Evolutionary conservation across 2,888 invertebrate species (phyloP).

Genomic region (Blastobasis adustella): DNA sequence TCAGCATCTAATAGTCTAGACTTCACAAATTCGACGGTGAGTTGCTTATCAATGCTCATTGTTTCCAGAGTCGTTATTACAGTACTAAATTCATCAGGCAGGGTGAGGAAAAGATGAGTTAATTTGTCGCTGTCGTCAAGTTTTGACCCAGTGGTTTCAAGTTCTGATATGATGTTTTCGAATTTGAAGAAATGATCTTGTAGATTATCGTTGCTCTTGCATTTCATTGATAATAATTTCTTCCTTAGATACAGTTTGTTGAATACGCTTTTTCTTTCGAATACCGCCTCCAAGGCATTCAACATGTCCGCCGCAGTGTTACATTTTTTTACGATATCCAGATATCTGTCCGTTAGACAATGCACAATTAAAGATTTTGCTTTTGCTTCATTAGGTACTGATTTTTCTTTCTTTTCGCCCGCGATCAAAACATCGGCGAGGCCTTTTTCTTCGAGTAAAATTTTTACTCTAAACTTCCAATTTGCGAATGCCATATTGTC

Average conservation of each 20-base stretch:
- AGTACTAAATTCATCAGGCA: background rate
- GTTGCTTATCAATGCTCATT: slow-evolving; percentile 1
- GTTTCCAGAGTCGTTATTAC: slow-evolving; percentile 1
- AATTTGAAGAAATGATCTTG: slow-evolving; percentile 1
- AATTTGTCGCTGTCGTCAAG: slow-evolving; percentile 2
- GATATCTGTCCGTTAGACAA: background rate
- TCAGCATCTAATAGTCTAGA: slow-evolving; percentile 1
- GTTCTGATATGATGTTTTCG: background rate
- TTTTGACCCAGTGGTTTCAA: background rate
- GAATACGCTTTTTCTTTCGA: slow-evolving; percentile 1
- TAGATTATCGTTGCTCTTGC: background rate
- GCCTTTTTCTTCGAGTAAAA: slow-evolving; percentile 2
- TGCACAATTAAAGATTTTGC: slow-evolving; percentile 1
- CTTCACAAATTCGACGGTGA: slow-evolving; percentile 2
- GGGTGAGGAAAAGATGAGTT: background rate
- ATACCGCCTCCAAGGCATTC: background rate
- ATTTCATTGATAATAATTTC: background rate
- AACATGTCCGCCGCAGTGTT: background rate
- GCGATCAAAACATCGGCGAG: background rate
- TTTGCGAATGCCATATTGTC: background rate
- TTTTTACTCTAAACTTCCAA: slow-evolving; percentile 1
- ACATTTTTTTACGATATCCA: slow-evolving; percentile 2
- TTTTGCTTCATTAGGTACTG: background rate
- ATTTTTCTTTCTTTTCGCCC: background rate
- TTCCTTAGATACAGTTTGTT: background rate